Base-by-base conservation (phyloP, 2,113 vertebrate species). In the Prietella phreatophila region DNA sequence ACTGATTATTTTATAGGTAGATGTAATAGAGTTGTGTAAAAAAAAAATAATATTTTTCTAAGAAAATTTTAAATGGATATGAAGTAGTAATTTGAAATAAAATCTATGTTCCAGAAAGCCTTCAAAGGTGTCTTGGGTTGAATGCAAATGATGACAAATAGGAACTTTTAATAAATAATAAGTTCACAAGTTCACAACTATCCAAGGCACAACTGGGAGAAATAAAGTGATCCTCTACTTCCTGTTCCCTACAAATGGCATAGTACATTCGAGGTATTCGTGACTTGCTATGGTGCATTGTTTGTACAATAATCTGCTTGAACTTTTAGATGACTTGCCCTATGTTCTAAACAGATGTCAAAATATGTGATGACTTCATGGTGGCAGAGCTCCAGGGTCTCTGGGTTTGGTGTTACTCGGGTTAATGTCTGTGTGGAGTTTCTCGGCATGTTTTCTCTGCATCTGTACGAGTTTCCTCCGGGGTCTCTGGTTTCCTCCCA, bases 41-140 rank as follows among this genome's bases (percentile, higher is more conserved):
- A 85, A 89, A 92, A 92, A 87, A 80, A 78, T 25, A 60, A 83
- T 94, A 92, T 94, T 93, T 93, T 94, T 94, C 86, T 93, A 93
- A 92, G 89, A 93, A 94, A 92, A 87, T 90, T 91, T 80, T 87
- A 63, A 89, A 88, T 89, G 83, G 79, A 22, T 87, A 89, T 93
- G 91, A 89, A 88, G 89, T 91, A 91, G 90, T 91, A 85, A 87
- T 93, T 91, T 92, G 86, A 82, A 91, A 91, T 91, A 85, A 90
- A 92, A 91, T 91, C 10, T 89, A 73, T 76, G 58, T 63, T 58
- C 20, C 86, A 42, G 13, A 61, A 60, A n/a, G 33, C 33, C 55
- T 82, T 25, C 15, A 63, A 47, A 0, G 36, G 27, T 33, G 47
- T 71, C 11, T 15, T 33, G 56, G 58, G 30, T 71, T 67, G 47